Evolutionary conservation across 2,888 invertebrate genomes (phyloP), one percentile per base, ranked within the genome.

Genomic region (Leistus spinibarbis): DNA sequence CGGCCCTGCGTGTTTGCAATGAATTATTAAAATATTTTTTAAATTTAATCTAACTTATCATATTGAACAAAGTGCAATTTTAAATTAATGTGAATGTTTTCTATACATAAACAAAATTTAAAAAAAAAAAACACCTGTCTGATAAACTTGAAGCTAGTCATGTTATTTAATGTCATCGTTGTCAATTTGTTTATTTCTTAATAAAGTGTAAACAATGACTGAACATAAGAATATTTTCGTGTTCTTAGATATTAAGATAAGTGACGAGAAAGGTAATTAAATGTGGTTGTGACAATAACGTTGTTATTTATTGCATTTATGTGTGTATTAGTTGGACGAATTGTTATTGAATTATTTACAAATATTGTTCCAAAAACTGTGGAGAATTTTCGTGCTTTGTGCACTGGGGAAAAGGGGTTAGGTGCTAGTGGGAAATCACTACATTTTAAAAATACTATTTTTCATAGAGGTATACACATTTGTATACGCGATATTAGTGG

Each of bases 311-410:
- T 69, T 22, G 24, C 7, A 64, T 13, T 10, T 23, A 63, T 23
- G 22, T 63, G 5, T 69, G 79, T 87, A 87, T 77, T 85, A 93
- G 95, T 91, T 81, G 96, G 96, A 4, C 88, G 96, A 79, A 88
- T 98, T 74, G 88, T 98, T 17, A 93, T 98, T 82, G 95, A 97
- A 85, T 87, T 98, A 74, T 93, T 92, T 84, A 92, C 91, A 82
- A 91, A 97, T 87, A 86, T 92, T 69, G 95, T 94, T 76, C 97
- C 98, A 22, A 92, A 89, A 83, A 95, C 97, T 2, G 94, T 92
- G 63, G 97, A 97, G 85, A 98, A 98, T 86, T 98, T 98, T 84
- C 89, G 96, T 79, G 92, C 92, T 1, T 86, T 99, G 0, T 98
- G 98, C 83, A 97, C 97, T 0, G 97, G 97, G 2, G 96, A 98